Evolutionary conservation across 1,140 invertebrate genomes (phyloP), one percentile per base, ranked within the genome.

Genomic region (Diuraphis noxia): DNA sequence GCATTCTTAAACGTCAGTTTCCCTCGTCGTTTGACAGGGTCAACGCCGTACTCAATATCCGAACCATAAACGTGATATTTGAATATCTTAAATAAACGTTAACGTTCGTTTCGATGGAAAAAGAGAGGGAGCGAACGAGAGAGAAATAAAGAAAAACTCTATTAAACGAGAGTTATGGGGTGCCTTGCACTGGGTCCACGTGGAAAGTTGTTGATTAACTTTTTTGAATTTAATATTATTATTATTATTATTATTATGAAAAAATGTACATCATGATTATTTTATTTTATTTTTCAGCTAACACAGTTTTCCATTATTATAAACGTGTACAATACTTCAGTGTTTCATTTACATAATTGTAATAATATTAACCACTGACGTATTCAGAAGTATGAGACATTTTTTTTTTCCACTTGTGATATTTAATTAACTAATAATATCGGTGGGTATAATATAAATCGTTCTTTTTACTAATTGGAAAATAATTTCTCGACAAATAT

Each of bases 121-220:
- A 84, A 84, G 6, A 52, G 38, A 87, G 36, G 36, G 19, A 40
- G 2, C 25, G 2, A 30, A 85, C 82, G 40, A 79, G 8, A 84
- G 17, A 46, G 30, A 86, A 86, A 86, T 43, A 84, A 84, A 34
- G n/a, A 85, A 86, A 86, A 86, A 86, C 84, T 86, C 84, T 46
- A 86, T 86, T 52, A 49, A 34, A 85, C 41, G n/a, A 43, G 43
- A 85, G 56, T 30, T n/a, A 43, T 43, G 41, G 10, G 41, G n/a
- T 34, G 17, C 19, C 40, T 41, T 25, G 21, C 36, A 79, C 36
- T 9, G 36, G 36, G 23, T n/a, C 17, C 9, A 56, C 36, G n/a
- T 2, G n/a, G 1, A 49, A 86, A 86, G 84, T 34, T 34, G 84
- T 86, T 46, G 84, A 86, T 86, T 49, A 86, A 49, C n/a, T 23